These are phyloP conservation scores for Porites australiensis DNA, from an alignment of 64 coral and sea anemone genomes.

Conservation along the genomic window DNA sequence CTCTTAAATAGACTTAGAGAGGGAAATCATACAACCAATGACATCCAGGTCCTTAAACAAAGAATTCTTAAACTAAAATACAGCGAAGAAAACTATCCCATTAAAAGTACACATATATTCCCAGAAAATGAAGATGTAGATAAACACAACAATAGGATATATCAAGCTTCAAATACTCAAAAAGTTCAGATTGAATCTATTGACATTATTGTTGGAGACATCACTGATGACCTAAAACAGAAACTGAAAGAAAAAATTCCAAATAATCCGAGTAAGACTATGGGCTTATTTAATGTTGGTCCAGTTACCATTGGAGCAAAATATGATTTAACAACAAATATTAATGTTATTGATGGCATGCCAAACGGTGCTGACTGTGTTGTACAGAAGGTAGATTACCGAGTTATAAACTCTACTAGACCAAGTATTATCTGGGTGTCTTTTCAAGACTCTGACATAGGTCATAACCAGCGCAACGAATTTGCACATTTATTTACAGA, in stretches of 20 bases:
- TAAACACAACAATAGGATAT: slow-evolving; percentile 1
- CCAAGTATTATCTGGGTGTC: slow-evolving; percentile 50
- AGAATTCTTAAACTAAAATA: slow-evolving; percentile 2
- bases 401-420: slow-evolving; percentile 19
- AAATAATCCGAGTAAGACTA: slow-evolving; percentile 33
- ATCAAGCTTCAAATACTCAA: background rate
- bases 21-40: slow-evolving; percentile 28
- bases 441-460: slow-evolving; percentile 11
- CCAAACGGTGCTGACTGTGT: slow-evolving; percentile 51
- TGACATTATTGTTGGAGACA: slow-evolving; percentile 14
- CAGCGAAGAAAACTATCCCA: background rate
- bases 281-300: slow-evolving; percentile 19
- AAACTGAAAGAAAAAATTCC: slow-evolving; percentile 39
- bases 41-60: background rate
- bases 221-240: background rate
- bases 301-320: background rate
- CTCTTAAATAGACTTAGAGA: slow-evolving; percentile 37
- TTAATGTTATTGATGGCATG: slow-evolving; percentile 39
- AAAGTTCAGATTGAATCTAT: slow-evolving; percentile 30
- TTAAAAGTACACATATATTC: slow-evolving; percentile 35
- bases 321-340: slow-evolving; percentile 55
- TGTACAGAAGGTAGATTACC: slow-evolving; percentile 36
- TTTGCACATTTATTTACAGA: slow-evolving; percentile 20
- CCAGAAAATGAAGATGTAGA: slow-evolving; percentile 35
- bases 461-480: background rate